Evolutionary conservation across 2,113 vertebrate species (phyloP).

Genomic region (Bubalus kerabau): DNA sequence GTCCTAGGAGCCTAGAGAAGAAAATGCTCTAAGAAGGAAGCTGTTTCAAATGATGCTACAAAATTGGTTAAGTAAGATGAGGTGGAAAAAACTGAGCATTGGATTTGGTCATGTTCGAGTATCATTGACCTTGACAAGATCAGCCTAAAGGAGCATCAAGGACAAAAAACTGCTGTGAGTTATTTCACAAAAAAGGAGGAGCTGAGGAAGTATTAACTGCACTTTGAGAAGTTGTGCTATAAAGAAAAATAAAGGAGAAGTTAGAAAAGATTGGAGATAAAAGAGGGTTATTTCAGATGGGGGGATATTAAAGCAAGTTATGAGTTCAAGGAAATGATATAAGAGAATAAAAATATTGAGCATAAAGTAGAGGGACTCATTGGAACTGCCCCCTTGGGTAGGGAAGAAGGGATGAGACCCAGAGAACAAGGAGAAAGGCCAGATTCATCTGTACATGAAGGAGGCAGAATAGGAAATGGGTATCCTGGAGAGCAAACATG

Average conservation of each 20-base stretch:
- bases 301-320: background rate
- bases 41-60: background rate
- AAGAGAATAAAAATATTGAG: background rate
- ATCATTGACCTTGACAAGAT: background rate
- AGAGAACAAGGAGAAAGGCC: background rate
- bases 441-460: background rate
- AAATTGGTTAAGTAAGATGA: background rate
- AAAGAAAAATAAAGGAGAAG: background rate
- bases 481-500: accelerated
- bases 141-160: background rate
- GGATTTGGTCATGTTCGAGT: background rate
- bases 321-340: background rate
- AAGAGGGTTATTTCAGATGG: background rate
- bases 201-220: background rate
- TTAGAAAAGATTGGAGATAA: background rate
- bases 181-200: background rate
- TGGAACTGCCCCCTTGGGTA: background rate
- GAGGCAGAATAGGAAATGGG: background rate
- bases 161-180: background rate
- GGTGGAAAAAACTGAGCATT: background rate
- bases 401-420: background rate
- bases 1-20: background rate
- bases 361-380: background rate
- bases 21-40: background rate
- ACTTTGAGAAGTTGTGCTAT: background rate